Conservation (phyloP, 2,797 vertebrate species). For the Gallinago nigripennis region DNA sequence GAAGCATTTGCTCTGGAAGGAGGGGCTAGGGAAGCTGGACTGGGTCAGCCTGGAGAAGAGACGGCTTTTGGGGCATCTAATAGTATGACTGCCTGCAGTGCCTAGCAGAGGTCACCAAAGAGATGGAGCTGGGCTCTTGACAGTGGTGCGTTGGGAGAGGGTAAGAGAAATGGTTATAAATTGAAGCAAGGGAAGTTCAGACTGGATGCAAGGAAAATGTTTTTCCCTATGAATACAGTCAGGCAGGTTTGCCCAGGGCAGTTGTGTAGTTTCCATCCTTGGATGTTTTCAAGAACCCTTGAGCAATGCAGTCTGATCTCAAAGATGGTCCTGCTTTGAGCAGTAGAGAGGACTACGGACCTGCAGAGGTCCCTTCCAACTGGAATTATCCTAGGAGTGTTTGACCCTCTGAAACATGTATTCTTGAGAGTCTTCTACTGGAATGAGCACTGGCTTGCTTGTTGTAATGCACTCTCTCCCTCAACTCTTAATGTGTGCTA, state of each 20-base stretch:
- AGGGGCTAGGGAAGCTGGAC: background rate
- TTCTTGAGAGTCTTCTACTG: background rate
- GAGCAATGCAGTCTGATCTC: background rate
- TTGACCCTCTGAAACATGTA: background rate
- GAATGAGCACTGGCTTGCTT: background rate
- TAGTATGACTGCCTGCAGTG: background rate
- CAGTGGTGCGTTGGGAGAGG: background rate
- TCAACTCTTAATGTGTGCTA: background rate
- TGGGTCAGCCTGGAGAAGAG: background rate
- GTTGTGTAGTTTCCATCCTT: background rate
- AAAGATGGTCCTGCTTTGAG: background rate
- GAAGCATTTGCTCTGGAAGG: background rate
- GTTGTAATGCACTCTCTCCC: background rate
- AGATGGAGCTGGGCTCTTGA: background rate
- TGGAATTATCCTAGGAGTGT: background rate
- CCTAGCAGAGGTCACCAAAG: background rate
- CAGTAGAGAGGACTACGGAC: background rate
- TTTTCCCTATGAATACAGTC: background rate
- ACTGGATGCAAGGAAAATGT: background rate
- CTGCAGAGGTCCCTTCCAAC: background rate
- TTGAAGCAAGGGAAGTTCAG: background rate
- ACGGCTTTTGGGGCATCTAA: background rate
- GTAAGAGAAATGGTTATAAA: background rate
- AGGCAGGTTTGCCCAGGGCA: background rate
- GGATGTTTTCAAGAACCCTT: background rate